These are phyloP conservation scores for Macrobrachium rosenbergii DNA, from an alignment of 1,140 invertebrate genomes.

Conservation along the genomic window DNA sequence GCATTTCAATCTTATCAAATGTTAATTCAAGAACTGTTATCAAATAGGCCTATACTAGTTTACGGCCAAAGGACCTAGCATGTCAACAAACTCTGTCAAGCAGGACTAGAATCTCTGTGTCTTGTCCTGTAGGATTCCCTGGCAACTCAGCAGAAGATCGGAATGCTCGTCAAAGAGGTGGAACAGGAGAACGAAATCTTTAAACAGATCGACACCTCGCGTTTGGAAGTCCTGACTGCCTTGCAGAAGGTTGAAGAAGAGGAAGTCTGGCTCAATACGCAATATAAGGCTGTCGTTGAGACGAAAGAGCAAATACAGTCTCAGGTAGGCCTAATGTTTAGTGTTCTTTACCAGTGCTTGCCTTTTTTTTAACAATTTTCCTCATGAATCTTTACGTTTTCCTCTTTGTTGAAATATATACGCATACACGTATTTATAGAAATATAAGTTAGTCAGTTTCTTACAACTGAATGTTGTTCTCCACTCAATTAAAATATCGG, in stretches of 20 bases:
- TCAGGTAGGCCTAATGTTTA: constrained; percentile 13
- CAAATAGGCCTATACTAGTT: too few relatives aligned
- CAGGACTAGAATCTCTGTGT: too few relatives aligned
- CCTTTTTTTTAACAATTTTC: not conserved
- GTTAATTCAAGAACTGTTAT: too few relatives aligned
- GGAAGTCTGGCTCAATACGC: constrained; percentile 15
- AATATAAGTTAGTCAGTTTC: too few relatives aligned
- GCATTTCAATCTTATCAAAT: too few relatives aligned
- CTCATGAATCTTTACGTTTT: too few relatives aligned
- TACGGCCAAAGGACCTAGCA: too few relatives aligned
- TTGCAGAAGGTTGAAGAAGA: constrained; percentile 33
- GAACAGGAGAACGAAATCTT: constrained; percentile 48
- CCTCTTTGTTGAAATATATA: too few relatives aligned
- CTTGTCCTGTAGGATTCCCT: constrained; percentile 29
- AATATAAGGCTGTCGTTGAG: not conserved
- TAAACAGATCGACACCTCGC: constrained; percentile 34
- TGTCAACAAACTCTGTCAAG: too few relatives aligned
- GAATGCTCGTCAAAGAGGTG: constrained; percentile 25
- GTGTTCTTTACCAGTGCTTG: not conserved
- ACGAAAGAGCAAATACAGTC: constrained; percentile 45
- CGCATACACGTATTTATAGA: too few relatives aligned
- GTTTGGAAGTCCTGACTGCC: constrained; percentile 17
- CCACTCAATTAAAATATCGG: too few relatives aligned
- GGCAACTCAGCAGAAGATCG: constrained; percentile 49
- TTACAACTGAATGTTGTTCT: too few relatives aligned